A percentile compares a stretch with the other conserved stretches of the same genome.
Evolutionary conservation across 2,888 invertebrate genomes (phyloP).

Genomic region (Bombylius major): DNA sequence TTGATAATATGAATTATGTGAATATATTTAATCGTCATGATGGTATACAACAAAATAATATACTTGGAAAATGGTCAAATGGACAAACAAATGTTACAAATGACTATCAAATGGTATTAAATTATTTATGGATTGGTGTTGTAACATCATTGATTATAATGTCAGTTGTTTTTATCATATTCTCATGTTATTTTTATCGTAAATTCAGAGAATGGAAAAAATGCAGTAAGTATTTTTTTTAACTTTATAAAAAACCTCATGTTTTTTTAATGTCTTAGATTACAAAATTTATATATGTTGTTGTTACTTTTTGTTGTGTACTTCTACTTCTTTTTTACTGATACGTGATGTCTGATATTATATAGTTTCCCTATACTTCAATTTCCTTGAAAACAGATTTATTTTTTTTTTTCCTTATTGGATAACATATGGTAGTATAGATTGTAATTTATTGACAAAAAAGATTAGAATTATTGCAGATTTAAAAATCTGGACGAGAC

Average conservation of each 20-base stretch:
- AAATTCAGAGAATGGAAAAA: slow-evolving; percentile 36
- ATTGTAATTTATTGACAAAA: no score
- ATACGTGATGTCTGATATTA: no score
- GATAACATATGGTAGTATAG: no score
- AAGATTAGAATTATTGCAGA: no score
- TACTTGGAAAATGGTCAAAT: slow-evolving; percentile 23
- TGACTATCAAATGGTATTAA: slow-evolving; percentile 33
- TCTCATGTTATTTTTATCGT: slow-evolving; percentile 35
- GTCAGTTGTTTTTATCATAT: slow-evolving; percentile 32
- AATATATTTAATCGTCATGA: neutral
- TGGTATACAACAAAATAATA: neutral
- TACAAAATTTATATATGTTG: no score
- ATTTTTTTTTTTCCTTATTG: no score
- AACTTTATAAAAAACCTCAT: neutral
- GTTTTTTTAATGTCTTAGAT: no score
- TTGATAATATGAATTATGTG: neutral
- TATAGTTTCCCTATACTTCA: no score
- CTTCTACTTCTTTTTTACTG: no score
- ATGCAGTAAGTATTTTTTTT: slow-evolving; percentile 33
- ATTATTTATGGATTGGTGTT: slow-evolving; percentile 36
- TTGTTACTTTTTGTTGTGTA: no score
- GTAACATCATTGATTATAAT: slow-evolving; percentile 31
- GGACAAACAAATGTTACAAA: neutral
- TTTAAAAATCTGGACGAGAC: no score
- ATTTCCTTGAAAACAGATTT: no score